Evolutionary conservation across 1,140 invertebrate genomes (phyloP), one percentile per base, ranked within the genome.

Genomic region (Triops cancriformis): DNA sequence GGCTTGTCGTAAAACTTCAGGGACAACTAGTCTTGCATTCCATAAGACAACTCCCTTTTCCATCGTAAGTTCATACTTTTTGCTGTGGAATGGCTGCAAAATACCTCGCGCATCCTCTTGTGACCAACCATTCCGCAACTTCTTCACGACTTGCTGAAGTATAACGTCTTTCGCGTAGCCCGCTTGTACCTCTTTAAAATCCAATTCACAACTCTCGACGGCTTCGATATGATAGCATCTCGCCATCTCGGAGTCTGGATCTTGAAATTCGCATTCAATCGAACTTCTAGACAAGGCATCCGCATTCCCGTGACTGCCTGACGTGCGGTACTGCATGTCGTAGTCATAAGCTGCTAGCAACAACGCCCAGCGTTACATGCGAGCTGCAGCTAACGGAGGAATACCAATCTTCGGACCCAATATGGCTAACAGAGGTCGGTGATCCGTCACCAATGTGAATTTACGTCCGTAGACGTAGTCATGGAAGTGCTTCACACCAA

Each of bases 261-360:
- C 64, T 28, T 26, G 18, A 26, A 26, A 41, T n/a, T 23, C 28
- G 73, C 37, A 23, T 14, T 27, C 28, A n/a, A 37, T 26, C n/a
- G 78, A 64, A 12, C 83, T 76, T 23, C 84, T 73, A 10, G n/a
- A n/a, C n/a, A n/a, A n/a, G n/a, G n/a, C n/a, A n/a, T n/a, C n/a
- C n/a, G n/a, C n/a, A n/a, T n/a, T 82, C 82, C 26, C 51, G 78
- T 83, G 82, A 64, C 82, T 78, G n/a, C 41, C 51, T 41, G 81
- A 78, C 18, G 79, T 79, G 43, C 82, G 79, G 79, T 83, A 81
- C 80, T 82, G 78, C 26, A 85, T 83, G 51, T 80, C 78, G 79
- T 83, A 86, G 76, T 84, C 77, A 79, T 82, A 85, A 1, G 80
- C 82, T 4, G 79, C n/a, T n/a, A n/a, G n/a, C n/a, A n/a, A n/a